Conservation (phyloP, 2,113 vertebrate genomes). For the Chlamydotis undulata region DNA sequence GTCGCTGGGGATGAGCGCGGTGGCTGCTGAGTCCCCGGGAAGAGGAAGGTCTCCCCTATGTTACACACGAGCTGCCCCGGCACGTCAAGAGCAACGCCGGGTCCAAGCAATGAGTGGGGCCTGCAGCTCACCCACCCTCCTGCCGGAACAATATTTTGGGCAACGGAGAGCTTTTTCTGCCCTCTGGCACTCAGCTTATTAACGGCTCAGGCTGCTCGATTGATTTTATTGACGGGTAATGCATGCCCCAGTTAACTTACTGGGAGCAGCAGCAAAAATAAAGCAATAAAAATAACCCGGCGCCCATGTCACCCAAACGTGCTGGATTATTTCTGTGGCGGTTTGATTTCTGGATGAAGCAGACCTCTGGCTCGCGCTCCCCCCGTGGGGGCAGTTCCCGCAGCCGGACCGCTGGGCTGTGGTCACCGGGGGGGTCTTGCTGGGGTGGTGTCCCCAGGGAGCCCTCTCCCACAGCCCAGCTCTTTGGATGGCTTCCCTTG, state of each 20-base stretch:
- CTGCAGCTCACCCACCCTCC: background rate
- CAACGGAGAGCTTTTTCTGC: background rate
- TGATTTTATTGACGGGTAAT: conserved; percentile 2
- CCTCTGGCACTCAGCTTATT: conserved; percentile 6
- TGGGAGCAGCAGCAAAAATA: conserved; percentile 9
- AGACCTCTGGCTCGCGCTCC: background rate
- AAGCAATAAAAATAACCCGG: background rate
- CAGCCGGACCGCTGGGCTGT: background rate
- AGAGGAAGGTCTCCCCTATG: background rate
- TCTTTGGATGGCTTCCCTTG: background rate
- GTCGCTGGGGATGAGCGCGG: fast-evolving
- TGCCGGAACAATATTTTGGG: background rate
- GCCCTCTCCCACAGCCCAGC: background rate
- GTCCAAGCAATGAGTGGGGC: background rate
- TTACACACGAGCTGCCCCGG: background rate
- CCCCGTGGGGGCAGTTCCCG: background rate
- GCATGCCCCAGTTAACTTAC: conserved; percentile 51
- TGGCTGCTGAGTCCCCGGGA: background rate
- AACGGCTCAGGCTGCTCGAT: background rate
- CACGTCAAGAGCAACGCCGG: background rate
- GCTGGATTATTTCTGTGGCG: background rate
- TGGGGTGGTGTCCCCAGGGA: fast-evolving
- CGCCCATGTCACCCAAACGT: background rate
- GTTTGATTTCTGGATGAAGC: background rate
- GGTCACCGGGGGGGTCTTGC: background rate